phyloP scores from a whole-genome alignment of 2,797 vertebrate species.

The Cryptoprocta ferox region DNA sequence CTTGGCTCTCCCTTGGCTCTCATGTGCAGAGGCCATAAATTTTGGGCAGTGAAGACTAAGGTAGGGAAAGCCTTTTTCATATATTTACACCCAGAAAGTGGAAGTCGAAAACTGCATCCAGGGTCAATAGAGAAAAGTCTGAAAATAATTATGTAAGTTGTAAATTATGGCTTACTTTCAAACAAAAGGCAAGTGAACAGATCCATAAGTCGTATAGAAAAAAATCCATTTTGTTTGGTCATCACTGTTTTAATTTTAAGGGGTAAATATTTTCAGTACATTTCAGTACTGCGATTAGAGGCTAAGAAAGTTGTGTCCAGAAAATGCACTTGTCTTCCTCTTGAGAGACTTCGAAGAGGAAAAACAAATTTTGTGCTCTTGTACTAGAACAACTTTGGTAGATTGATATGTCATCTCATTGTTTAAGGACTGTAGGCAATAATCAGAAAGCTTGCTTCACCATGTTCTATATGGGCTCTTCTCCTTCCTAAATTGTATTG shows the following conservation, averaged over 20 bases:
- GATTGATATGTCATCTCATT: background rate
- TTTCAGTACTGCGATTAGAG: background rate
- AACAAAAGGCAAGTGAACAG: background rate
- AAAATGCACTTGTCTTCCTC: background rate
- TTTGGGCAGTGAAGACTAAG: background rate
- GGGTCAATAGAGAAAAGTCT: background rate
- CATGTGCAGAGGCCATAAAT: background rate
- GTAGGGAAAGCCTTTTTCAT: background rate
- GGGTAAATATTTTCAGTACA: background rate
- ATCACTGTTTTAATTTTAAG: slow-evolving; percentile 19
- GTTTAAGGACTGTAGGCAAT: background rate
- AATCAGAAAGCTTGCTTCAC: background rate
- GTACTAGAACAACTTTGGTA: background rate
- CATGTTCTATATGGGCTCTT: background rate
- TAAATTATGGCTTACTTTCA: slow-evolving; percentile 35
- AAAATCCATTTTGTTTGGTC: background rate
- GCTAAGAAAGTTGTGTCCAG: background rate
- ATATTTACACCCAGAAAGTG: background rate
- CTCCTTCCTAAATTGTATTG: background rate
- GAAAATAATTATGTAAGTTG: background rate
- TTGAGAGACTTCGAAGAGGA: background rate
- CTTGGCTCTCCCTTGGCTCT: background rate
- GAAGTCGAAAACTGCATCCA: background rate
- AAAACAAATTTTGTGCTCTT: slow-evolving; percentile 22
- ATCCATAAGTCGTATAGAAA: background rate